Base-by-base conservation (phyloP, 2,113 vertebrate species). In the Myocastor coypus region DNA sequence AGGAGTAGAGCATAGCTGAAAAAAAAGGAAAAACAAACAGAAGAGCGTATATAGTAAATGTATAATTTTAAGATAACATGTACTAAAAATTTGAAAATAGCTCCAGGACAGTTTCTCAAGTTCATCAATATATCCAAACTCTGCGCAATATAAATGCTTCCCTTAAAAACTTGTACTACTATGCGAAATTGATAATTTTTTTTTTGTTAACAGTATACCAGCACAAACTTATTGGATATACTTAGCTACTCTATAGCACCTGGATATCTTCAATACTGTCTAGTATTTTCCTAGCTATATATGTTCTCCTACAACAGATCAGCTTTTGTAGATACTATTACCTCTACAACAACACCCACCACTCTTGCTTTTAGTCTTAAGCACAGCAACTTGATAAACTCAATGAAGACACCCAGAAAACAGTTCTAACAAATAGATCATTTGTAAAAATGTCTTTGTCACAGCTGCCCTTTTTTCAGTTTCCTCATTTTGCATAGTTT, bases 401-500 rank as follows among this genome's bases (percentile, higher is more conserved):
- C 94, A 59, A 46, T 61, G 89, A 91, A 57, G 13, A 80, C 13
- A 89, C 40, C 7, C 28, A 77, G 55, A 93, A 55, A 50, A 6
- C 42, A 80, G 55, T 80, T 89, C 94, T 87, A 89, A 93, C 30
- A 89, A 93, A 85, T 32, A 17, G 32, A 93, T 80, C 30, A 68
- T 80, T 89, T 63, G 80, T 14, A 50, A 78, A 77, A 82, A 82
- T 4, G 1, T 64, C 7, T 93, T n/a, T 20, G 78, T 10, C 37
- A 0, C 46, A 40, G 59, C 61, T 50, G 8, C 14, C 77, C 19
- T 90, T 64, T 89, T 66, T 63, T 61, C 12, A 40, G 20, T 83
- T 89, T 95, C 57, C 37, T 89, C 30, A 32, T 80, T 91, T 91
- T 94, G n/a, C 64, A 61, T 34, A 95, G 50, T 82, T 37, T 81